Percentiles rank a stretch among this genome's conserved stretches.
Conservation (phyloP, 92 coral and sea anemone genomes). For the Zoanthus solanderi region DNA sequence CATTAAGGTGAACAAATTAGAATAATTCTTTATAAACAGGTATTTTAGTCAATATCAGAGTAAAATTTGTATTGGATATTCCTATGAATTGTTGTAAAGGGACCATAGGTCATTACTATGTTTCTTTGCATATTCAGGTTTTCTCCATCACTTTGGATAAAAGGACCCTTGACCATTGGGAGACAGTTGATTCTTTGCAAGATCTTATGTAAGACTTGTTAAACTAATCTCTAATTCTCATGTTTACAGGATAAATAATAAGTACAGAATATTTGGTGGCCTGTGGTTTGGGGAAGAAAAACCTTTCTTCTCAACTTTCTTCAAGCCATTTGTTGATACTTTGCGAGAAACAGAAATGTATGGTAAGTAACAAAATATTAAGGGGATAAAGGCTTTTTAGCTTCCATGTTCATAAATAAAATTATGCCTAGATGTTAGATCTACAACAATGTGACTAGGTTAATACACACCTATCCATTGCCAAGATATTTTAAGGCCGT, state of each 20-base stretch:
- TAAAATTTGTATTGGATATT: not conserved
- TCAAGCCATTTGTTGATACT: not conserved
- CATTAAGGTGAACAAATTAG: slow-evolving; percentile 41
- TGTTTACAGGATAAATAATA: not conserved
- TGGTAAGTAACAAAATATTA: not conserved
- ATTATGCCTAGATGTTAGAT: not conserved
- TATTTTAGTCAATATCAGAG: not conserved
- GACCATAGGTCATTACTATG: not conserved
- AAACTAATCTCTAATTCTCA: not conserved
- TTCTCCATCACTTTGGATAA: not conserved
- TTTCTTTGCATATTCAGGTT: no score
- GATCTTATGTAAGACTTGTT: not conserved
- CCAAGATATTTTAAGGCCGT: not conserved
- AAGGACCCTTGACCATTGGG: not conserved
- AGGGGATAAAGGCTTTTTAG: not conserved
- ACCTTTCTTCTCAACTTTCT: not conserved
- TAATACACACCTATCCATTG: not conserved
- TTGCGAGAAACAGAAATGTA: not conserved
- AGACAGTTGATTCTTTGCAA: not conserved
- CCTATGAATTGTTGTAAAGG: not conserved
- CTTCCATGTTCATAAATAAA: not conserved
- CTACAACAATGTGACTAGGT: not conserved
- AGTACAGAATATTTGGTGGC: slow-evolving; percentile 2
- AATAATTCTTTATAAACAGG: not conserved
- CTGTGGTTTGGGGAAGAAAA: not conserved